Conservation (phyloP, 2,797 vertebrate genomes). For the Sus cebifrons region DNA sequence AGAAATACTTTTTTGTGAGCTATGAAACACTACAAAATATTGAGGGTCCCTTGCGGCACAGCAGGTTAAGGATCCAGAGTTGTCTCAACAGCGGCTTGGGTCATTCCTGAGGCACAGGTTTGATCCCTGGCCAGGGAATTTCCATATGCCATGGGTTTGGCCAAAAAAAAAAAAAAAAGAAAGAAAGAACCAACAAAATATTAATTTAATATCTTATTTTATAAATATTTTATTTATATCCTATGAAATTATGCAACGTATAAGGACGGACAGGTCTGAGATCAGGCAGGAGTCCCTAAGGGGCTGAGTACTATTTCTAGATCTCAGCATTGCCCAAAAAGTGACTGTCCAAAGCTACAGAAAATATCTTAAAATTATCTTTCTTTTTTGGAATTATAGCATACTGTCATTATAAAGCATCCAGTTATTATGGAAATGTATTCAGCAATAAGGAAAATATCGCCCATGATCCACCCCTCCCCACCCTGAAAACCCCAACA, state of each 20-base stretch:
- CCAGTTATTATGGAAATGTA: background rate
- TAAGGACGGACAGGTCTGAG: background rate
- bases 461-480: background rate
- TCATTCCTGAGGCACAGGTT: too few species aligned
- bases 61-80: too few species aligned
- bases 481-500: background rate
- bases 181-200: background rate
- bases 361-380: constrained; percentile 28
- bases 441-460: constrained; percentile 1
- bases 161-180: too few species aligned
- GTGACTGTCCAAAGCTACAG: background rate
- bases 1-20: background rate
- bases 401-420: constrained; percentile 31
- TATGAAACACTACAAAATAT: background rate
- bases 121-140: too few species aligned
- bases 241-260: background rate
- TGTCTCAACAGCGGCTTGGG: too few species aligned
- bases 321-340: background rate
- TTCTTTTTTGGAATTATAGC: background rate
- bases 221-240: background rate
- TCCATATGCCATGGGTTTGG: too few species aligned
- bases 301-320: background rate
- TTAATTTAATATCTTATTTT: background rate
- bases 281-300: background rate
- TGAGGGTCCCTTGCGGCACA: background rate